Evolutionary conservation across 1,140 invertebrate genomes (phyloP), one percentile per base, ranked within the genome.

Genomic region (Camponotus vicinus): DNA sequence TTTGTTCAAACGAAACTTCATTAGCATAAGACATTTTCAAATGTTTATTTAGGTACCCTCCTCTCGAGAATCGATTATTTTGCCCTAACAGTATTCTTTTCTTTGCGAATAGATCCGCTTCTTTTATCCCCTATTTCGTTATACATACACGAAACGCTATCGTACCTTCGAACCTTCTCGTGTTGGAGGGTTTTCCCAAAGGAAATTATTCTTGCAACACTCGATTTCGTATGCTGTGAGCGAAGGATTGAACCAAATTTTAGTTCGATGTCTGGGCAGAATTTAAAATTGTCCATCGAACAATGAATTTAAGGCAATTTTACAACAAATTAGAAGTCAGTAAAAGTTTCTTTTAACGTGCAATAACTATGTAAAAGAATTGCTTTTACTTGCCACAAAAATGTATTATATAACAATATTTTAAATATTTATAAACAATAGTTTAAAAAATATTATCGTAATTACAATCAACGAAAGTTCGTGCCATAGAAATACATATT

Each of bases 131-230:
- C n/a, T 15, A 73, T 40, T 37, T 57, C 57, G 11, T 88, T 67
- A 34, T 67, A 78, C 9, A n/a, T 42, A 66, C 37, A 37, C 13
- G 45, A 52, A 52, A 52, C 45, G 32, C n/a, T 67, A 79, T 80
- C 55, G 59, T 55, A 70, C 27, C 45, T 63, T 82, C 42, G 49
- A 88, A 80, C n/a, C 63, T 69, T 70, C 34, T 75, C 59, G 15
- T 40, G 52, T 88, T 76, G 55, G 71, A 69, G 70, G 59, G 76
- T 82, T 52, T 52, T 57, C 88, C 59, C 88, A 64, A 34, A 89
- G 87, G 80, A 67, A 89, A 79, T 70, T 70, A 77, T 34, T 59
- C 55, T 79, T 78, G 49, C 64, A 70, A 45, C 66, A 67, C 66
- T 59, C 52, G 57, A 84, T 73, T 79, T 11, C 27, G 73, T 80